Evolutionary conservation across 2,113 vertebrate species (phyloP), one percentile per base, ranked within the genome.

Genomic region (Pimephales promelas): DNA sequence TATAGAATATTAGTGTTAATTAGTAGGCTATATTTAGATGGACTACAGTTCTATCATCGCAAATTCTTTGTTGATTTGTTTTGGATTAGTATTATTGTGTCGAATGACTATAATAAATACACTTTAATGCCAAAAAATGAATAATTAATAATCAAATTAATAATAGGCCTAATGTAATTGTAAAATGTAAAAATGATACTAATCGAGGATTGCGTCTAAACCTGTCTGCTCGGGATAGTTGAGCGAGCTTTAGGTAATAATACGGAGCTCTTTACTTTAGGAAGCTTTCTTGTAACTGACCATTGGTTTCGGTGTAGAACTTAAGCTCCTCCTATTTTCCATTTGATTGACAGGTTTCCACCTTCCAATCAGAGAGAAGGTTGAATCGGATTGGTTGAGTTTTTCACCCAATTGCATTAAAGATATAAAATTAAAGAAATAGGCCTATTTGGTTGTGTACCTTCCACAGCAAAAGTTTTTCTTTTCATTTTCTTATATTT

Each of bases 311-410:
- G 0, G 18, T 36, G 14, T 34, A 56, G n/a, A 40, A 9, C 31
- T 47, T 43, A n/a, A 26, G 14, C 86, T 64, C 86, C 84, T 22
- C 81, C 86, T 43, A 24, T 52, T 24, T 47, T 24, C 1, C 6
- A 47, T 66, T 22, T 93, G 92, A 94, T 83, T 92, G 92, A 90
- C 92, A 89, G 81, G 72, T 72, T 20, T 0, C 1, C 62, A 66
- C 62, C 54, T 88, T 73, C 93, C 92, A 93, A 94, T 93, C 49
- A 89, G 68, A 83, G 81, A 68, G 0, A 14, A n/a, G 24, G 26
- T 34, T 31, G 70, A 62, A 74, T 54, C 59, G 82, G 86, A 91
- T 92, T 92, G 91, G 92, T 43, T 64, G 66, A 82, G 16, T 13
- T 59, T 52, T 54, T 64, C 72, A 70, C 16, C 75, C 81, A 86